phyloP scores from a whole-genome alignment of 2,113 vertebrate genomes.

The Cacatua alba region DNA sequence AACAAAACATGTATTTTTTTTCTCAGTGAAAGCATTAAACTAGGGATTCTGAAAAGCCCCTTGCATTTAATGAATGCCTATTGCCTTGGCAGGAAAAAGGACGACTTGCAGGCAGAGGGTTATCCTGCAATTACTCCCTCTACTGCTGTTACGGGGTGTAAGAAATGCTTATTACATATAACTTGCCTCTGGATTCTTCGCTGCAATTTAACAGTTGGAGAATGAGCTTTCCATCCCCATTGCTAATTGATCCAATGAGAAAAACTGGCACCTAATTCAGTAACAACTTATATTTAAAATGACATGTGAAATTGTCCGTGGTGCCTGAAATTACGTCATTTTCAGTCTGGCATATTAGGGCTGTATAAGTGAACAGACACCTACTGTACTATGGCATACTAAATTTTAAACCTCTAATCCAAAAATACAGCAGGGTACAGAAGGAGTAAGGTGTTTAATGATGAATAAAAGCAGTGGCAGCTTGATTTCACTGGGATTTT shows the following conservation, averaged over 20 bases:
- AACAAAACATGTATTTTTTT: not conserved
- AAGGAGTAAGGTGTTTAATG: not conserved
- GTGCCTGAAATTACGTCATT: slow-evolving; percentile 53
- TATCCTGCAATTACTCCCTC: slow-evolving; percentile 62
- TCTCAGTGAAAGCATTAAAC: not conserved
- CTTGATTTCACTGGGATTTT: not conserved
- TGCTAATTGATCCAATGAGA: slow-evolving; percentile 62
- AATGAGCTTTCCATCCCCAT: slow-evolving; percentile 54
- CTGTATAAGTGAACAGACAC: slow-evolving; percentile 27
- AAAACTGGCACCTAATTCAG: slow-evolving; percentile 52
- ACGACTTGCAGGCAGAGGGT: slow-evolving; percentile 31
- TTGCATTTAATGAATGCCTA: slow-evolving; percentile 32
- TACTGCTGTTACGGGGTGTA: not conserved
- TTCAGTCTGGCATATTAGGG: slow-evolving; percentile 45
- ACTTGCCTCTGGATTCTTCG: slow-evolving; percentile 55
- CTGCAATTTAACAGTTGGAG: slow-evolving; percentile 58
- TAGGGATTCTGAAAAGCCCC: not conserved
- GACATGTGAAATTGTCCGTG: slow-evolving; percentile 40
- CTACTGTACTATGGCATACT: slow-evolving; percentile 30
- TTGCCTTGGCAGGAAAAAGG: not conserved
- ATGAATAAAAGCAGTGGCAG: not conserved
- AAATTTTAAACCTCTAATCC: slow-evolving; percentile 46
- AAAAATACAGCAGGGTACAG: not conserved
- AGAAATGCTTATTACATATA: slow-evolving; percentile 34
- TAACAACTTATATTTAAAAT: slow-evolving; percentile 58